Base-by-base conservation (phyloP, 2,888 invertebrate genomes). In the Phorcus lineatus region DNA sequence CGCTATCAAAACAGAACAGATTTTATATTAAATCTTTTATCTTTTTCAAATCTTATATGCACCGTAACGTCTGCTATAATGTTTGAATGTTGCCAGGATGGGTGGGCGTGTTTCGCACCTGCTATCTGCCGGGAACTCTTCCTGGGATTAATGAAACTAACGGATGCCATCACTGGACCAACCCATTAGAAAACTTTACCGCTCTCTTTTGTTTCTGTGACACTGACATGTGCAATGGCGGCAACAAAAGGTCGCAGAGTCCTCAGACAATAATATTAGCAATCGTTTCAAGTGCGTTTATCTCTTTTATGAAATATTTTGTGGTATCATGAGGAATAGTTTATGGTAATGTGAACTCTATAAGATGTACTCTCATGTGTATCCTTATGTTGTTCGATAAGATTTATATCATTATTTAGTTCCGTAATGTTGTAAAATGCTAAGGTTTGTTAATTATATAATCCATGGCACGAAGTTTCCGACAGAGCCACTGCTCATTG, bases 201-300 rank as follows among this genome's bases (percentile, higher is more conserved):
- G 88, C 88, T 13, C 76, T 82, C 66, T 88, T 86, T 81, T 90
- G 89, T 79, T 88, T 90, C 78, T 90, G 89, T 82, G 86, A 86
- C 81, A 86, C 84, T 9, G 87, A 88, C 77, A 84, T 81, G 79
- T 90, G 89, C 80, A 90, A 90, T 75, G 82, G 67, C 16, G 82
- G 79, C 7, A 16, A 36, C 36, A 70, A n/a, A n/a, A 31, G 9
- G 70, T 13, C 17, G 36, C 70, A 36, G 16, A 36, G 19, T 28
- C n/a, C 47, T 24, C 17, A 52, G 19, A 16, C 66, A 36, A 66
- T 78, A 22, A 47, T 47, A 17, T 19, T 78, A 13, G 40, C 77
- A 13, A 36, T 40, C 17, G 40, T 78, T 62, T 24, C 66, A 78
- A 78, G 66, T 78, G 77, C 77, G 17, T 22, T 78, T 62, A 57